Evolutionary conservation across 2,888 invertebrate species (phyloP), one percentile per base, ranked within the genome.

Genomic region (Anagyrus pseudococci): DNA sequence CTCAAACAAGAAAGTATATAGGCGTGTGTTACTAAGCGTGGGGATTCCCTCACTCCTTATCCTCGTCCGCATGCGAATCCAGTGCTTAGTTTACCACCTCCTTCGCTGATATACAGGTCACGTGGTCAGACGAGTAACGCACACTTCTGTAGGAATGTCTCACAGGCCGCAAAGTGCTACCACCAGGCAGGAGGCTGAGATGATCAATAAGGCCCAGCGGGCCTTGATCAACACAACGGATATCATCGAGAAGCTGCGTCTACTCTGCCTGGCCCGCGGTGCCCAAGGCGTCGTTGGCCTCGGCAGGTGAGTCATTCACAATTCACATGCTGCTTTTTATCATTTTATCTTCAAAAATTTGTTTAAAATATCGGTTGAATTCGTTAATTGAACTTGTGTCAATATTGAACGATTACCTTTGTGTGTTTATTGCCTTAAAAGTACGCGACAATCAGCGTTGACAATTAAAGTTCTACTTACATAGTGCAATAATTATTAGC

Each of bases 201-300:
- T 96, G 84, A 89, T 91, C 76, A 87, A 88, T 78, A 89, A 88
- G 82, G 88, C 91, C 67, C 83, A 85, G 43, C 85, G 92, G 22
- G 89, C 91, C 50, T 81, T 92, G 56, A 81, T 85, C 62, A 82
- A 83, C 54, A 84, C 91, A 20, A 89, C 87, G 63, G 94, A 96
- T 79, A 90, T 94, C 0, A 81, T 96, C 61, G 92, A 96, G 82
- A 90, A 90, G 77, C 82, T 98, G 69, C 87, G 96, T 52, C 83
- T 94, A 68, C 84, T 92, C 68, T 96, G 96, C 79, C 84, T 96
- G 56, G 85, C 91, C 1, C 85, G 96, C 64, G 98, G 97, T 20
- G 91, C 94, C 26, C 87, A 87, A 25, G 96, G 96, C 57, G 94
- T 98, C 76, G 85, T 96, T 73, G 93, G 92, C 1, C 83, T 98